phyloP scores from a whole-genome alignment of 2,797 vertebrate genomes.

The Lepidocolaptes lacrymiger region DNA sequence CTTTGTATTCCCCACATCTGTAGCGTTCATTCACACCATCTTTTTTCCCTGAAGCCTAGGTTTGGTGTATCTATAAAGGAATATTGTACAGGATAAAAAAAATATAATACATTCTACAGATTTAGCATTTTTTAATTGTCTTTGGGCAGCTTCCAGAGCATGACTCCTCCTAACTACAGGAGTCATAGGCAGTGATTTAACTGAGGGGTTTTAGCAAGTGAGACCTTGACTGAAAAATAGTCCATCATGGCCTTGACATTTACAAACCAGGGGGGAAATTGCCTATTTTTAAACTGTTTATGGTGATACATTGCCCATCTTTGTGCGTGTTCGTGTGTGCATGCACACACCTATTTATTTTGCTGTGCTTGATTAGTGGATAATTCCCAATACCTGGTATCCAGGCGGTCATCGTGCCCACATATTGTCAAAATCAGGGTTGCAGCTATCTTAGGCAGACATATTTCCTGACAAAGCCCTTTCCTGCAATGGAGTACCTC shows the following conservation, averaged over 20 bases:
- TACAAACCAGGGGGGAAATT: accelerated
- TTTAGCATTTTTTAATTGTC: background rate
- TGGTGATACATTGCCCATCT: background rate
- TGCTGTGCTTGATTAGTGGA: background rate
- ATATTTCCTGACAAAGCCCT: background rate
- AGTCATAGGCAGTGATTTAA: background rate
- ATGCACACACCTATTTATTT: background rate
- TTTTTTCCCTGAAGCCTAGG: background rate
- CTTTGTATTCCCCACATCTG: background rate
- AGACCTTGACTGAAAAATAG: background rate
- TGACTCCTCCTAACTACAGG: accelerated
- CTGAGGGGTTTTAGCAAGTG: background rate
- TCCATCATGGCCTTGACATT: background rate
- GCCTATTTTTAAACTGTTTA: background rate
- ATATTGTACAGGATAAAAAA: background rate
- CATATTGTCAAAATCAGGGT: background rate
- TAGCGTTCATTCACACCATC: background rate
- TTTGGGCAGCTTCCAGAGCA: background rate
- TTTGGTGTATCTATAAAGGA: background rate
- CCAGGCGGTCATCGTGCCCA: background rate
- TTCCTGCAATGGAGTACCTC: background rate
- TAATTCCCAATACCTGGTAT: background rate
- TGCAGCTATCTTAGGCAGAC: background rate
- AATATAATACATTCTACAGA: background rate
- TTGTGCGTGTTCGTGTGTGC: background rate